Conservation (phyloP, 2,113 vertebrate genomes). For the Noturus placidus region DNA sequence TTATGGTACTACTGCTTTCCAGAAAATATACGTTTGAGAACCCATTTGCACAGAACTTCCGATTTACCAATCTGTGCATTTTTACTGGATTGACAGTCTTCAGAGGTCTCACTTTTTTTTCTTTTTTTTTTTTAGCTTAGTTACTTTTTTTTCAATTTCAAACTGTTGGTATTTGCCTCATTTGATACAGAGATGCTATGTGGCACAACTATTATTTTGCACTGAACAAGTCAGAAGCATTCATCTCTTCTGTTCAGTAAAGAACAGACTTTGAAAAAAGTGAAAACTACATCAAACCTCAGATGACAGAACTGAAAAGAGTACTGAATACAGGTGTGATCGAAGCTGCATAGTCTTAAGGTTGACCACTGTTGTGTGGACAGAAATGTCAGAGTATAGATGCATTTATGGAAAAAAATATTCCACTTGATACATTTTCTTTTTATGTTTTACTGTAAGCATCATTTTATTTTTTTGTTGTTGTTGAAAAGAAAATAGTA, state of each 20-base stretch:
- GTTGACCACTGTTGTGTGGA: constrained; percentile 85
- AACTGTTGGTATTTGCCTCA: constrained; percentile 72
- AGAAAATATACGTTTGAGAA: constrained; percentile 45
- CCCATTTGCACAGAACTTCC: constrained; percentile 50
- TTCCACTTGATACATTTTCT: constrained; percentile 89
- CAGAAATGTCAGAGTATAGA: constrained; percentile 75
- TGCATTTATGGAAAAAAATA: constrained; percentile 72
- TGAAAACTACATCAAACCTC: constrained; percentile 79
- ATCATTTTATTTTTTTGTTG: constrained; percentile 72
- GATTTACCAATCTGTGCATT: constrained; percentile 48
- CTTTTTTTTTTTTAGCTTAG: constrained; percentile 63
- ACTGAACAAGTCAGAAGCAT: constrained; percentile 78
- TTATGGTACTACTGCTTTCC: constrained; percentile 56
- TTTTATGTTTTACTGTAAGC: constrained; percentile 89
- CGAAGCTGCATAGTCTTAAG: constrained; percentile 86
- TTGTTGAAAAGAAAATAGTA: constrained; percentile 89
- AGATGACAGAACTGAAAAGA: constrained; percentile 75
- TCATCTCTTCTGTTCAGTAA: constrained; percentile 81
- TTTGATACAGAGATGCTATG: constrained; percentile 57
- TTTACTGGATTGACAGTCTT: constrained; percentile 48
- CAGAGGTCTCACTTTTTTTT: constrained; percentile 36
- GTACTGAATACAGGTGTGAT: constrained; percentile 67
- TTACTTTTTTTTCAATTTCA: constrained; percentile 59
- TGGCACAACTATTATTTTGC: constrained; percentile 81
- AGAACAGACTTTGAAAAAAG: constrained; percentile 73